Evolutionary conservation across 92 coral and sea anemone species (phyloP).

Genomic region (Parazoanthus darwini): DNA sequence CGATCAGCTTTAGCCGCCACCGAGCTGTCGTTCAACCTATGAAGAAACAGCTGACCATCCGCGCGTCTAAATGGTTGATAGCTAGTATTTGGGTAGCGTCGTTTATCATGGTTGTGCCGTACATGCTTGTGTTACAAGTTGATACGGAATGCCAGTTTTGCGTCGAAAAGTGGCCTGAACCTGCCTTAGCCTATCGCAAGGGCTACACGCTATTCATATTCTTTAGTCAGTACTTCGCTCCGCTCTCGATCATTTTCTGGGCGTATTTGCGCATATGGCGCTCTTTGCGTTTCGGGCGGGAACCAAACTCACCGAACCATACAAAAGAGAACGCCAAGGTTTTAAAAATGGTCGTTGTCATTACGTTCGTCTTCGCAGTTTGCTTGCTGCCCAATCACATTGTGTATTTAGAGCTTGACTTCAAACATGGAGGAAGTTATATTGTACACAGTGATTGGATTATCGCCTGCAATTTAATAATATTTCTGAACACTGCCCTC

Average conservation of each 20-base stretch:
- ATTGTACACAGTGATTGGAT: conserved; percentile 67
- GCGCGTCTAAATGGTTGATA: conserved; percentile 58
- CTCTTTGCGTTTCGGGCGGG: conserved; percentile 54
- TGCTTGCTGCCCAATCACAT: conserved; percentile 81
- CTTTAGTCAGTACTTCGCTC: conserved; percentile 61
- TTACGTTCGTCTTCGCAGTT: conserved; percentile 71
- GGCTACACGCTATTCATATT: conserved; percentile 67
- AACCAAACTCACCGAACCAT: conserved; percentile 47
- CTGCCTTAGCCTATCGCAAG: conserved; percentile 50
- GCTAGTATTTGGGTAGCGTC: conserved; percentile 65
- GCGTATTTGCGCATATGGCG: conserved; percentile 70
- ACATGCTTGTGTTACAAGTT: conserved; percentile 60
- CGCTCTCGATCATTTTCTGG: conserved; percentile 63
- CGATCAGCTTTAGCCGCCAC: conserved; percentile 77
- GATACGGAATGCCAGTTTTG: conserved; percentile 57
- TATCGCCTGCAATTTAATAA: conserved; percentile 63
- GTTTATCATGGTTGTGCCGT: conserved; percentile 64
- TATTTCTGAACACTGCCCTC: conserved; percentile 76
- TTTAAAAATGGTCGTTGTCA: conserved; percentile 66
- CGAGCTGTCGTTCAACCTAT: conserved; percentile 80
- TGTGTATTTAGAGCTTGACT: conserved; percentile 73
- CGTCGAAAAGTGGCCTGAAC: conserved; percentile 77
- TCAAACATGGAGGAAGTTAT: conserved; percentile 36
- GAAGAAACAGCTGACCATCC: conserved; percentile 64
- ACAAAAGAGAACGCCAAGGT: conserved; percentile 72